A percentile compares a stretch with the other conserved stretches of the same genome.
These are phyloP conservation scores for Subacronicta megacephala DNA, from an alignment of 2,888 invertebrate genomes.

Conservation along the genomic window DNA sequence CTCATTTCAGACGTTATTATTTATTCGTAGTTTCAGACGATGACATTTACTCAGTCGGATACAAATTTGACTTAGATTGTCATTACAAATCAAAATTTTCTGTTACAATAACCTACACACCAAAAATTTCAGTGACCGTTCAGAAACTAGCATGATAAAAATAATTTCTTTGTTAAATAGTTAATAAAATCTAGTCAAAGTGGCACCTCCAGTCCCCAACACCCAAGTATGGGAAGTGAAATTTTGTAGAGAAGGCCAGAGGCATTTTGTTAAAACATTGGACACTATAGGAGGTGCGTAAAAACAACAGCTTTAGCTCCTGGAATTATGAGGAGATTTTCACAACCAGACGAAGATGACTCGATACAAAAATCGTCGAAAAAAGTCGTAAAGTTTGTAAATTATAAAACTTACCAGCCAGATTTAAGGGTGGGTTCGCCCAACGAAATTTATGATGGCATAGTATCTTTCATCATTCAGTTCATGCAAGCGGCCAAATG, in stretches of 20 bases:
- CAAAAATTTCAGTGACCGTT: conserved; percentile 30
- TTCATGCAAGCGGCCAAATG: conserved; percentile 28
- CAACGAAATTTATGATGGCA: conserved; percentile 25
- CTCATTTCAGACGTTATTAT: conserved; percentile 1
- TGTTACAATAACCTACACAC: conserved; percentile 2
- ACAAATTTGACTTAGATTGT: neutral
- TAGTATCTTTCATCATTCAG: conserved; percentile 31
- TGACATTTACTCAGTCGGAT: neutral
- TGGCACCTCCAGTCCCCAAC: conserved; percentile 67
- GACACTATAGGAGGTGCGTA: conserved; percentile 78
- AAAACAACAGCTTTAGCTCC: neutral
- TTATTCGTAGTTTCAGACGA: conserved; percentile 4
- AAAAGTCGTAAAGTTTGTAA: conserved; percentile 8
- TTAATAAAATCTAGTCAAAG: conserved; percentile 64
- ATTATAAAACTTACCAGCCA: conserved; percentile 4
- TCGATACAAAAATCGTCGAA: conserved; percentile 4
- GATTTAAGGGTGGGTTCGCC: conserved; percentile 10
- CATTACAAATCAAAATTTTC: conserved; percentile 31
- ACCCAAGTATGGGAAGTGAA: conserved; percentile 82
- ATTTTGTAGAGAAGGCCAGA: conserved; percentile 77
- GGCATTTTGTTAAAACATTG: conserved; percentile 77
- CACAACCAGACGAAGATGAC: neutral
- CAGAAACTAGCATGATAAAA: neutral
- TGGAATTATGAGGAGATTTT: neutral
- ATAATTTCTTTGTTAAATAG: conserved; percentile 5